Conservation (phyloP, 2,113 vertebrate genomes). For the Alouatta palliata region DNA sequence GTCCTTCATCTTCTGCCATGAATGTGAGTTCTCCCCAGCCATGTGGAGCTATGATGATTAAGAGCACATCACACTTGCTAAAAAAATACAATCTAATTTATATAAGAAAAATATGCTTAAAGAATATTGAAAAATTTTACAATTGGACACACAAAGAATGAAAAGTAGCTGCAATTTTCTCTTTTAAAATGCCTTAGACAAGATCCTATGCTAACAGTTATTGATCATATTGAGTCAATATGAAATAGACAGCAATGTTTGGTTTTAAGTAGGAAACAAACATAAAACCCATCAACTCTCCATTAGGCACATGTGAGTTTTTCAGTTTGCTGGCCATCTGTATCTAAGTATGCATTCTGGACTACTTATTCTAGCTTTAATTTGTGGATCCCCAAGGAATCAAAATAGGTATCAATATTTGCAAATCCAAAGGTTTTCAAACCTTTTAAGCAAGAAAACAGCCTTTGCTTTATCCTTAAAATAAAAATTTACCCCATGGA, state of each 20-base stretch:
- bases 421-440: neutral
- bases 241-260: neutral
- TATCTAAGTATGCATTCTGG: constrained; percentile 9
- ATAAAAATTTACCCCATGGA: neutral
- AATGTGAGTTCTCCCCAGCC: too few relatives aligned
- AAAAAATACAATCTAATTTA: neutral
- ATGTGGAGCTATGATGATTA: neutral
- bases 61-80: neutral
- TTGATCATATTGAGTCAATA: constrained; percentile 54
- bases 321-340: neutral
- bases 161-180: neutral
- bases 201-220: neutral
- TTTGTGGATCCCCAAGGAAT: neutral
- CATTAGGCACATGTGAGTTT: neutral
- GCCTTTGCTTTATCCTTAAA: neutral
- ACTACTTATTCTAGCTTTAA: neutral
- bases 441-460: neutral
- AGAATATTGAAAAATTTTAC: neutral
- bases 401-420: constrained; percentile 11
- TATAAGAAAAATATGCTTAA: neutral
- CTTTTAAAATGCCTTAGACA: constrained; percentile 25
- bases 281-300: constrained; percentile 23
- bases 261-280: constrained; percentile 33
- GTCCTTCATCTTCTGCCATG: too few relatives aligned
- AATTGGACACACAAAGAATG: neutral